Conservation (phyloP, 2,113 vertebrate genomes). For the Paradoxurus hermaphroditus region DNA sequence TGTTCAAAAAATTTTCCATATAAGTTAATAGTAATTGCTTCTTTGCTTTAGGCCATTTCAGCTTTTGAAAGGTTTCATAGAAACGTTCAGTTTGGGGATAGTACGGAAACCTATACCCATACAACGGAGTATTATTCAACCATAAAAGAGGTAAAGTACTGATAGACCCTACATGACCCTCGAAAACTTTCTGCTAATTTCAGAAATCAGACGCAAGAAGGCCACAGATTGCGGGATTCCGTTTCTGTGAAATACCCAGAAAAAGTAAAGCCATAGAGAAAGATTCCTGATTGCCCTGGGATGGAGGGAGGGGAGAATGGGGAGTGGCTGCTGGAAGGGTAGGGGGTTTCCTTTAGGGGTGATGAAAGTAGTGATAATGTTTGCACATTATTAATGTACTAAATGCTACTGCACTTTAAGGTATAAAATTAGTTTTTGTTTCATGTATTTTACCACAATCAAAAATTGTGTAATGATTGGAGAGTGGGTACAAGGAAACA, state of each 20-base stretch:
- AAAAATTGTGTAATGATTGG: not conserved
- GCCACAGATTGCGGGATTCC: not conserved
- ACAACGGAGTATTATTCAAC: not conserved
- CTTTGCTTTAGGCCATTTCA: not conserved
- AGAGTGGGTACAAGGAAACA: not conserved
- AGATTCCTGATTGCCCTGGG: not conserved
- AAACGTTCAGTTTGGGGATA: not conserved
- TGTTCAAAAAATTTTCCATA: not conserved
- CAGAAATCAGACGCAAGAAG: not conserved
- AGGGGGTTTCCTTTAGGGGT: not conserved
- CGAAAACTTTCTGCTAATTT: not conserved
- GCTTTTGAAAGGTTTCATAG: not conserved
- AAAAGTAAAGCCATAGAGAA: not conserved
- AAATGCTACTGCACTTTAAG: not conserved
- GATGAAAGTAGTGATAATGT: not conserved
- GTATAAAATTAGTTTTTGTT: not conserved
- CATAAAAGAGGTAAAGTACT: not conserved
- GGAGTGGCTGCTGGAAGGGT: not conserved
- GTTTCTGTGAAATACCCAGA: not conserved
- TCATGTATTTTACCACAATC: not conserved
- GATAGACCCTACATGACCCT: not conserved
- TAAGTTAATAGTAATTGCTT: not conserved
- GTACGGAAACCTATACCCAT: not conserved
- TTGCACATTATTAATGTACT: not conserved
- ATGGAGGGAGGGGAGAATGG: not conserved